Conservation (phyloP, 1,140 invertebrate genomes). For the Tenebrio molitor region DNA sequence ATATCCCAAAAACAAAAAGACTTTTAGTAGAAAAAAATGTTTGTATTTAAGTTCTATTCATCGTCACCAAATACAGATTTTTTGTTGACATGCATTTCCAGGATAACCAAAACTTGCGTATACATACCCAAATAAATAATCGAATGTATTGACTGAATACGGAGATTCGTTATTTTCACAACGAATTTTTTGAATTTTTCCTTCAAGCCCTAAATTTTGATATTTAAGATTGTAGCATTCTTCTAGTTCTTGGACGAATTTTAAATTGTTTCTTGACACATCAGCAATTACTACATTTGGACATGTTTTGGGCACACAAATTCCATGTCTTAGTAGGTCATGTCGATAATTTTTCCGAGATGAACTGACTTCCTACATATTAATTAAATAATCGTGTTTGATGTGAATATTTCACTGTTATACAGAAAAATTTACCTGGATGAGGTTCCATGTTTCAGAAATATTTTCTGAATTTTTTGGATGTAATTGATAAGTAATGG, state of each 20-base stretch:
- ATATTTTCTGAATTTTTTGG: background rate
- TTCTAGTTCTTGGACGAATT: background rate
- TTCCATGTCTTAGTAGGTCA: conserved; percentile 3
- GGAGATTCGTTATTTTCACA: background rate
- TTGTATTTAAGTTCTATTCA: too few relatives aligned
- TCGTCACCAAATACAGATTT: too few relatives aligned
- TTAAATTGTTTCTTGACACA: background rate
- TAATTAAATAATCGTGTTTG: too few relatives aligned
- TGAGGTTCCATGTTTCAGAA: background rate
- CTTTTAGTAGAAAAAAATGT: too few relatives aligned
- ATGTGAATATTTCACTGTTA: background rate
- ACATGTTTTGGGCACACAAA: background rate
- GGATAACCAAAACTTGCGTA: background rate
- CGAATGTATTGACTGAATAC: background rate
- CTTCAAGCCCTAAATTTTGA: background rate
- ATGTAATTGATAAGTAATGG: background rate
- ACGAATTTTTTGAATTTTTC: conserved; percentile 6
- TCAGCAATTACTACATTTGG: background rate
- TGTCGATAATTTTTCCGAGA: background rate
- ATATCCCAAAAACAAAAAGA: too few relatives aligned
- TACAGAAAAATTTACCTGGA: background rate
- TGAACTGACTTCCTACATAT: too few relatives aligned
- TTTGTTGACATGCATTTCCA: background rate
- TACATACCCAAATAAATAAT: background rate
- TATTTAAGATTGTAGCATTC: background rate